Evolutionary conservation across 2,888 invertebrate genomes (phyloP), one percentile per base, ranked within the genome.

Genomic region (Acleris emargana): DNA sequence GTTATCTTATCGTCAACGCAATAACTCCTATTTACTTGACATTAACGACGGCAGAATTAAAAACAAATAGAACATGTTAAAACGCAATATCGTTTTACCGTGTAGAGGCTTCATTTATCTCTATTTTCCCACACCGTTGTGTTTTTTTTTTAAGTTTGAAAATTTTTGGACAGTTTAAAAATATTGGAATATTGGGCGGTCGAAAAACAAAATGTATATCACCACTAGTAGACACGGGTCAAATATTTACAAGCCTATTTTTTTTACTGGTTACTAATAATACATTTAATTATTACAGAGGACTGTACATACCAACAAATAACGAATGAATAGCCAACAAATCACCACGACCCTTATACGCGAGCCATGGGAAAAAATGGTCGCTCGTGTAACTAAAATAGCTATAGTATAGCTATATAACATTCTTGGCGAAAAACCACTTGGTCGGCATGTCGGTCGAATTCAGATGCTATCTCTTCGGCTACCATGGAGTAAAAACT

Each of bases 351-450:
- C 64, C 67, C 76, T 59, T 72, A 67, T 68, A 38, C n/a, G 71
- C 38, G n/a, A 62, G 51, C 55, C 69, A 70, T 70, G 71, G 68
- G 69, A 74, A 73, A 74, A 73, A 74, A 73, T 16, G 9, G 42
- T 9, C 42, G 16, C n/a, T n/a, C 16, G 16, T 42, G 20, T 54
- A 22, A 42, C 42, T 20, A 25, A 38, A 38, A 38, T 38, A 38
- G 13, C 13, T 38, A 38, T 38, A 38, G 38, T 38, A 38, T 32
- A 53, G 18, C 18, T 60, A n/a, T 25, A 72, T 70, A 71, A 73
- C 76, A 54, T 80, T 75, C 76, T 76, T 72, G 64, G 71, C 77
- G 71, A 80, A 81, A 80, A 76, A 72, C 67, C 69, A 64, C n/a
- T 72, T 73, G 68, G 54, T 57, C 22, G 58, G 61, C 54, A 54